Evolutionary conservation across 1,140 invertebrate genomes (phyloP), one percentile per base, ranked within the genome.

Genomic region (Helicoverpa armigera): DNA sequence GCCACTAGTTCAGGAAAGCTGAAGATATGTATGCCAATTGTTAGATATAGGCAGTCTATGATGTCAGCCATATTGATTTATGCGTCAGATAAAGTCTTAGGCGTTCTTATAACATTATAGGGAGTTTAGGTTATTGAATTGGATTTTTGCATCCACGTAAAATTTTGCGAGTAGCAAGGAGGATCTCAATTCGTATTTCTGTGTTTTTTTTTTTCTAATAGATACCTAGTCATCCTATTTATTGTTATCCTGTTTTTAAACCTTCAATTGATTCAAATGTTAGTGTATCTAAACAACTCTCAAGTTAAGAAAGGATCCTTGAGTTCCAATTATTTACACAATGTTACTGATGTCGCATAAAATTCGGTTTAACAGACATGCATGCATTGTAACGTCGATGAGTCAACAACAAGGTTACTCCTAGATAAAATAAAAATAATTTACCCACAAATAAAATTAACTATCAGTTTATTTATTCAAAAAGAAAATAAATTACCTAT

Each of bases 181-280:
- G 23, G 23, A n/a, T 23, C 2, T 23, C 23, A 23, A 23, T 23
- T 23, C 23, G 23, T 0, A 23, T 23, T 23, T 23, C 23, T 23
- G 23, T 23, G 23, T 23, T 0, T 23, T 0, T 23, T 23, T 23
- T 23, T 23, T 23, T 23, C 23, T 23, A 54, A 12, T n/a, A 54
- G 12, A 4, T 23, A 18, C 16, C 18, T 18, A 58, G 23, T 23
- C 0, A 0, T 4, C 9, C 16, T 58, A 18, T 16, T 67, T 43
- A 48, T 13, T 43, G 31, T 43, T 43, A 16, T 35, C 31, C 54
- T 73, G 23, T 73, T 73, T 73, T 14, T 43, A 56, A 18, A 31
- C 70, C 70, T 73, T 73, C 29, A n/a, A 56, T 73, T 2, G 58
- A 73, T 73, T 73, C 31, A 43, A 73, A 73, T 73, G 51, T 58